phyloP scores from a whole-genome alignment of 2,797 vertebrate species.

The Macropus fuliginosus region DNA sequence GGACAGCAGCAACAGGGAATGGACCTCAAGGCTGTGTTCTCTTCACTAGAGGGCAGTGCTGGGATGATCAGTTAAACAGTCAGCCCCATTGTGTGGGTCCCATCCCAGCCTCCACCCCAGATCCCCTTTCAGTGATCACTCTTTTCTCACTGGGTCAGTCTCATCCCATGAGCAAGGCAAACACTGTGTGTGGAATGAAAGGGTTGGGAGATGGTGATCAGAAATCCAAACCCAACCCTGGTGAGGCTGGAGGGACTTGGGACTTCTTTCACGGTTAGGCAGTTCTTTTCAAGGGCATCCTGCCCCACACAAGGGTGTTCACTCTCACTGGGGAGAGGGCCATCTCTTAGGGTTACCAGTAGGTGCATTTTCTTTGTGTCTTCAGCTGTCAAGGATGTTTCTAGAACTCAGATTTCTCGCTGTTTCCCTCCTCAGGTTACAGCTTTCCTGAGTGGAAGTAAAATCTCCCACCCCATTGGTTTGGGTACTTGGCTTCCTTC shows the following conservation, averaged over 20 bases:
- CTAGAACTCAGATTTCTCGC: no score
- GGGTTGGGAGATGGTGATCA: no score
- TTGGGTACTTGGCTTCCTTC: background rate
- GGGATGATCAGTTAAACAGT: accelerated
- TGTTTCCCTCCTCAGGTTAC: background rate
- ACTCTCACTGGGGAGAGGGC: no score
- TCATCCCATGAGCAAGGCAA: background rate
- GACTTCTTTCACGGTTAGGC: no score
- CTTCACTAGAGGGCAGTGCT: background rate
- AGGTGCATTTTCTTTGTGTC: no score
- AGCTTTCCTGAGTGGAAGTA: background rate
- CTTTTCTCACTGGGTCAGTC: background rate
- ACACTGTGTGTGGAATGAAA: background rate
- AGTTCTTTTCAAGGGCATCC: background rate
- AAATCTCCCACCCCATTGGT: background rate
- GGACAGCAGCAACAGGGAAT: background rate
- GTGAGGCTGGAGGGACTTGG: no score
- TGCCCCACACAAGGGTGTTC: background rate
- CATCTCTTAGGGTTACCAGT: background rate
- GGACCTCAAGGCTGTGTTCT: background rate
- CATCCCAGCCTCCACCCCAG: background rate
- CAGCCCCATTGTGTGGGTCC: background rate
- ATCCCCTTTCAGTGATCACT: background rate
- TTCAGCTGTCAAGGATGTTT: no score
- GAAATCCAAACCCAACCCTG: no score